Evolutionary conservation across 1,140 invertebrate genomes (phyloP), one percentile per base, ranked within the genome.

Genomic region (Magallana ariakensis): DNA sequence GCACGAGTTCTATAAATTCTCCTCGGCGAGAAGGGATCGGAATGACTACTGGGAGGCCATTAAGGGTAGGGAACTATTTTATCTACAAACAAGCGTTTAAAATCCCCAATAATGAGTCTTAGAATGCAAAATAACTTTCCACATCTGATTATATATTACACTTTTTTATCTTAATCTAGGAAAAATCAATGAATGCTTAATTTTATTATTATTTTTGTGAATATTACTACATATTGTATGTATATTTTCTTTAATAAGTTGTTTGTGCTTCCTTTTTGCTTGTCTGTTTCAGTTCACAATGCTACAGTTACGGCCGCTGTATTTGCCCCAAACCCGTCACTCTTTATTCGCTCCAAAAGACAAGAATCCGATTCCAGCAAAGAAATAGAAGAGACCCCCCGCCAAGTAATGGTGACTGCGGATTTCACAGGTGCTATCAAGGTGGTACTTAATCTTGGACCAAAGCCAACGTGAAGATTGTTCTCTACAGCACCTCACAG

Each of bases 31-130:
- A 87, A 95, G 98, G 87, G 99, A 99, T 95, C 95, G 99, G 16
- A 99, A 99, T 94, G 97, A 98, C 93, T 99, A 98, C 94, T 99
- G 98, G 98, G 99, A 99, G 95, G 98, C 98, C 0, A 98, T 99
- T 58, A 98, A 99, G 96, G 96, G 96, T 95, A 94, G 16, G 70
- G 6, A 7, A 19, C 46, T 16, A 81, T 53, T 6, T 3, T 54
- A 5, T n/a, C 33, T 46, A 46, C 33, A 46, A 46, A 46, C 5
- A 46, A 2, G 33, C 5, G 33, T 46, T 46, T 0, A 46, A 46
- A 46, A 46, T 33, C 33, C 2, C 33, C 33, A 46, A 46, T 46
- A 46, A 46, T 2, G 33, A 46, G 33, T 46, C 33, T 46, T 46
- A 46, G 5, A 46, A 46, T 46, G 33, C 33, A 46, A 46, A 4